Percentiles rank a stretch among this genome's conserved stretches.
Conservation (phyloP, 2,113 vertebrate species). For the Stictonetta naevosa region DNA sequence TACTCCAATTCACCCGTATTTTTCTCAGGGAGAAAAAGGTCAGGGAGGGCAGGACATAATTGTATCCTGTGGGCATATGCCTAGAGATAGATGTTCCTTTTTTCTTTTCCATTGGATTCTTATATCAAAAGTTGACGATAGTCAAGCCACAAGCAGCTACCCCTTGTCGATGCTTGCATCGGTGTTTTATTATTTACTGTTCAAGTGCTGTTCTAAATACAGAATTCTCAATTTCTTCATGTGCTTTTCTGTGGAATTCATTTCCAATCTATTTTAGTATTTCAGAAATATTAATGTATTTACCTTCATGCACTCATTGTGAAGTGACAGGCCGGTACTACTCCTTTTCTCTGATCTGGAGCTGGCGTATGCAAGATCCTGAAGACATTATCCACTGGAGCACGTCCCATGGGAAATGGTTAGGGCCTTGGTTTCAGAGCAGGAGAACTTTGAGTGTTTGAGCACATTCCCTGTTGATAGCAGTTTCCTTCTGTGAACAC, state of each 20-base stretch:
- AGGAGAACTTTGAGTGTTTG: background rate
- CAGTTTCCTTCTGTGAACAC: background rate
- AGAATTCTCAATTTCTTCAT: background rate
- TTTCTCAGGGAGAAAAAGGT: background rate
- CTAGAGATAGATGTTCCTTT: background rate
- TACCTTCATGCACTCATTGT: background rate
- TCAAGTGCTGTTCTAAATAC: background rate
- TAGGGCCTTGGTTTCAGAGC: background rate
- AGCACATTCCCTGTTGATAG: background rate
- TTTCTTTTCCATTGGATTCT: background rate
- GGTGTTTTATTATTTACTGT: background rate
- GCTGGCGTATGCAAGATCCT: background rate
- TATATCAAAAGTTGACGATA: background rate
- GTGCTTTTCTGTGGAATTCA: background rate
- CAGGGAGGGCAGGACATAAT: background rate
- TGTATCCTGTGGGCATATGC: background rate
- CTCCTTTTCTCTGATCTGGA: background rate
- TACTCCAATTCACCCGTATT: background rate
- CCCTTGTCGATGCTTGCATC: background rate
- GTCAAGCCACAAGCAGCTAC: background rate
- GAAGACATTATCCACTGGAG: background rate
- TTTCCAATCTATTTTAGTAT: background rate
- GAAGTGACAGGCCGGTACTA: background rate
- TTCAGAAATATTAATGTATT: background rate
- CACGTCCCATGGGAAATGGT: rapidly evolving